Conservation (phyloP, 1,140 invertebrate species). For the Streblospio benedicti region DNA sequence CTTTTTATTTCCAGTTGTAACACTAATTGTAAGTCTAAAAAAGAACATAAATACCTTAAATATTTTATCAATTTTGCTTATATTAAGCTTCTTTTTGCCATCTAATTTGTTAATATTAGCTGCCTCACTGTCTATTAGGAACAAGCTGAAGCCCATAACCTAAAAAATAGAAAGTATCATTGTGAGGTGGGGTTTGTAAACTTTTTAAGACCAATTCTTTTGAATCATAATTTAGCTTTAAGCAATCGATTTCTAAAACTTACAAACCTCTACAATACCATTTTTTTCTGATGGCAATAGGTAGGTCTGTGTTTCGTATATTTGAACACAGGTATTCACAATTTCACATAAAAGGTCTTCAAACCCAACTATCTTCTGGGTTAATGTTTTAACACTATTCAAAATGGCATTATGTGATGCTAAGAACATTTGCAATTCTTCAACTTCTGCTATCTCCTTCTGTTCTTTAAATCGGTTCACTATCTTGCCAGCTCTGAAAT, state of each 20-base stretch:
- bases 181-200: neutral
- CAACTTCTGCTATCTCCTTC: neutral
- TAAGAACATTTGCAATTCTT: slow-evolving; percentile 89
- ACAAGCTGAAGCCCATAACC: slow-evolving; percentile 14
- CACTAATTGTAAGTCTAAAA: neutral
- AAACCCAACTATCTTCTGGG: slow-evolving; percentile 54
- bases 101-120: slow-evolving; percentile 91
- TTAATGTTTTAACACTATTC: slow-evolving; percentile 45
- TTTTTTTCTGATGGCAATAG: slow-evolving; percentile 94
- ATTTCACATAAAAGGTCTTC: slow-evolving; percentile 94
- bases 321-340: slow-evolving; percentile 92
- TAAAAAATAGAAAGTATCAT: slow-evolving; percentile 7
- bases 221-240: neutral
- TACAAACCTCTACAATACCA: slow-evolving; percentile 82
- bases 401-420: slow-evolving; percentile 98
- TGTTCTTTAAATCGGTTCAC: neutral
- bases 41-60: slow-evolving; percentile 66
- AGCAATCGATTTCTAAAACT: neutral
- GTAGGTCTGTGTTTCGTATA: slow-evolving; percentile 97
- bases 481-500: no score
- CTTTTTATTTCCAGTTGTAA: neutral
- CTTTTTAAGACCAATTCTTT: neutral
- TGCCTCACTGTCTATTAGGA: slow-evolving; percentile 15
- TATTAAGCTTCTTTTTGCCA: slow-evolving; percentile 87
- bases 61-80: slow-evolving; percentile 91